phyloP scores from a whole-genome alignment of 2,113 vertebrate genomes.

The Chaetura pelagica region DNA sequence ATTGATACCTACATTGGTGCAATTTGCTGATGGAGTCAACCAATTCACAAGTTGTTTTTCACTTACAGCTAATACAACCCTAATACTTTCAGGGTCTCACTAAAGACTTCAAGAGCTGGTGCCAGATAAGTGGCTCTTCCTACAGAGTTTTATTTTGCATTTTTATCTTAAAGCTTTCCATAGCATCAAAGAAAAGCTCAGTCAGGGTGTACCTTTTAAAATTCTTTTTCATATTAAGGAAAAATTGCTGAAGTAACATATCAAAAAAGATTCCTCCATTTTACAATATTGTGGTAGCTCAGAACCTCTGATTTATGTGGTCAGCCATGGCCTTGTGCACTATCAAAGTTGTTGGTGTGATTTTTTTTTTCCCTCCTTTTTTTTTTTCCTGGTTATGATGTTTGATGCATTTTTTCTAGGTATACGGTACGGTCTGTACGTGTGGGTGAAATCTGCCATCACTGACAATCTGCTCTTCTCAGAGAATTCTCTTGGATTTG shows the following conservation, averaged over 20 bases:
- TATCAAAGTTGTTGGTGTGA: not conserved
- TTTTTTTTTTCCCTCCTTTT: not conserved
- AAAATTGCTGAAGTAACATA: not conserved
- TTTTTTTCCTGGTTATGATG: not conserved
- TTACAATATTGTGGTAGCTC: not conserved
- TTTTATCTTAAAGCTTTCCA: not conserved
- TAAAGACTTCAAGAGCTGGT: not conserved
- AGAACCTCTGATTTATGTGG: not conserved
- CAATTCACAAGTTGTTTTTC: not conserved
- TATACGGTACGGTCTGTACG: not conserved
- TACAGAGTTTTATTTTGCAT: not conserved
- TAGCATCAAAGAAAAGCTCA: not conserved
- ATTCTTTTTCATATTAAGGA: not conserved
- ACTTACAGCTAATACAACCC: not conserved
- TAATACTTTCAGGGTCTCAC: not conserved
- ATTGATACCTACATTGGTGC: not conserved
- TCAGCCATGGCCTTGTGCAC: not conserved
- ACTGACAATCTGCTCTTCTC: not conserved
- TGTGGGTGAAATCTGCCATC: not conserved
- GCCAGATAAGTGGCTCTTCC: not conserved
- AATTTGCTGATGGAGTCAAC: constrained; percentile 11
- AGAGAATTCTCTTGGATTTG: not conserved
- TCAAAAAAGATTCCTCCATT: not conserved
- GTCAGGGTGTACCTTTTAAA: not conserved
- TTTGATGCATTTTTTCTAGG: not conserved